A percentile compares a stretch with the other conserved stretches of the same genome.
phyloP scores from a whole-genome alignment of 1,140 invertebrate species.

The Zaprionus camerounensis region DNA sequence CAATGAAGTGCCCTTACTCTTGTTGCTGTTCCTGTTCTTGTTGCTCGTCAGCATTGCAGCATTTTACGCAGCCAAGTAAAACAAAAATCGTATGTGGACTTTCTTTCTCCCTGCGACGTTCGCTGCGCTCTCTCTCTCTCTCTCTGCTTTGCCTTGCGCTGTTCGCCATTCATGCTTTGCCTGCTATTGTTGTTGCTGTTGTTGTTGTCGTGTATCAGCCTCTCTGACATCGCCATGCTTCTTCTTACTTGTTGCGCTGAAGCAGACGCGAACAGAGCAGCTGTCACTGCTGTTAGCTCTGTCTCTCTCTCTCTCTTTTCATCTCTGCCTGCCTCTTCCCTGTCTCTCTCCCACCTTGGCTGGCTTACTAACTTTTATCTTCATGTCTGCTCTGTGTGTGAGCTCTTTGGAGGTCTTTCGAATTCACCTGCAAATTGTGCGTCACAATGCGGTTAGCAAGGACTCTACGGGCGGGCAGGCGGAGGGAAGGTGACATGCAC shows the following conservation, averaged over 20 bases:
- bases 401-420: conserved; percentile 35
- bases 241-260: conserved; percentile 76
- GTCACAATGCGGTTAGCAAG: conserved; percentile 20
- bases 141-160: conserved; percentile 24
- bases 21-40: conserved; percentile 34
- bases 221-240: conserved; percentile 30
- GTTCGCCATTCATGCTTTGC: conserved; percentile 23
- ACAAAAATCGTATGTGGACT: conserved; percentile 15
- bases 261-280: conserved; percentile 46
- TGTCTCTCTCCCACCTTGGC: background rate
- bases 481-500: background rate
- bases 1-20: conserved; percentile 10
- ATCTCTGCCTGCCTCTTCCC: background rate
- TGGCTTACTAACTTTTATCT: conserved; percentile 26
- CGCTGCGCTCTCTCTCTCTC: conserved; percentile 25
- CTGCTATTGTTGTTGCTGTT: conserved; percentile 48
- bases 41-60: conserved; percentile 73
- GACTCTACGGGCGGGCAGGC: background rate
- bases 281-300: conserved; percentile 39
- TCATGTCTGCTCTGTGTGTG: conserved; percentile 17
- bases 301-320: background rate
- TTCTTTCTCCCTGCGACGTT: conserved; percentile 47
- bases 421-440: conserved; percentile 45
- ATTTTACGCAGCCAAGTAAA: conserved; percentile 66
- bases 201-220: background rate